phyloP scores from a whole-genome alignment of 2,797 vertebrate genomes.

The Coracias cyanogaster region DNA sequence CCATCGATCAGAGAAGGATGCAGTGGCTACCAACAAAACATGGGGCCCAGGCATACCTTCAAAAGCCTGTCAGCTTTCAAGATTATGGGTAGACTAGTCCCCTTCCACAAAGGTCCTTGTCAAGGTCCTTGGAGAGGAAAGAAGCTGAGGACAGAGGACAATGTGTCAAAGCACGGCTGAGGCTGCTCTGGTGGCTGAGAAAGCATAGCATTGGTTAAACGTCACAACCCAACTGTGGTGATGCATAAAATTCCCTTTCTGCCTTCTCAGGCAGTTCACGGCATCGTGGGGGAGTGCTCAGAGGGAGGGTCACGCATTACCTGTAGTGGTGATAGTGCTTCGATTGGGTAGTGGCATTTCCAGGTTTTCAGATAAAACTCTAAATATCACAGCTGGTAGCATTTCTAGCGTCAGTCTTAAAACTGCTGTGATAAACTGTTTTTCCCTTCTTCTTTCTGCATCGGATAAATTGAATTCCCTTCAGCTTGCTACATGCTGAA shows the following conservation, averaged over 20 bases:
- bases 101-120: not conserved
- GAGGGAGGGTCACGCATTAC: not conserved
- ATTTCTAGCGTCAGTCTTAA: slow-evolving; percentile 26
- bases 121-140: not conserved
- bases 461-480: slow-evolving; percentile 15
- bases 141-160: not conserved
- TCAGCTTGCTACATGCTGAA: slow-evolving; percentile 16
- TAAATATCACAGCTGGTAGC: slow-evolving; percentile 35
- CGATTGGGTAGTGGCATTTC: slow-evolving; percentile 14
- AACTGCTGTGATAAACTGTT: slow-evolving; percentile 9
- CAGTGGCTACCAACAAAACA: not conserved
- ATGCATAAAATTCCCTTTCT: not conserved
- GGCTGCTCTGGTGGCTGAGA: not conserved
- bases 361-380: slow-evolving; percentile 9
- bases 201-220: not conserved
- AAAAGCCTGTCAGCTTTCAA: not conserved
- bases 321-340: not conserved
- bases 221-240: not conserved
- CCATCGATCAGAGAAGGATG: not conserved
- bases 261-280: not conserved
- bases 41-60: not conserved
- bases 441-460: not conserved
- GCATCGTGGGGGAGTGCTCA: not conserved
- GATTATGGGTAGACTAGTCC: not conserved
- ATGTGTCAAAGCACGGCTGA: not conserved